Evolutionary conservation across 2,797 vertebrate species (phyloP), one percentile per base, ranked within the genome.

Genomic region (Ambastaia sidthimunki): DNA sequence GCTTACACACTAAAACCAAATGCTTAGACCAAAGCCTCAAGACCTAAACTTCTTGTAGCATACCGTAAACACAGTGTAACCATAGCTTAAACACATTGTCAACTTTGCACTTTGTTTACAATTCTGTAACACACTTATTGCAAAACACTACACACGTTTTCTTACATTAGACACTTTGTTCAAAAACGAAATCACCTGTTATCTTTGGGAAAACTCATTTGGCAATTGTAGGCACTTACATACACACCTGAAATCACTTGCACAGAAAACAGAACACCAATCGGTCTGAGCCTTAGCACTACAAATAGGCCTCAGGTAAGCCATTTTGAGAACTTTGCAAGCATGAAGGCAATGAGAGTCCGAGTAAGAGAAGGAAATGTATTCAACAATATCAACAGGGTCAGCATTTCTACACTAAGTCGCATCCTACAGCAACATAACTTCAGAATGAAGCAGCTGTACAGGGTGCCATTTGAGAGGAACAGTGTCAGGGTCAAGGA

Each of bases 401-500:
- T 82, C 37, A 52, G 62, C 23, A 54, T 74, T 31, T 50, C 55
- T 21, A 75, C 71, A 52, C 25, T 82, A 28, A 67, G 63, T 31
- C 12, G 2, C 55, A 75, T 75, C 71, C 75, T 82, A 48, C 21
- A 9, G 31, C 11, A 65, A 21, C 68, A 71, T 28, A 47, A 60
- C 60, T 3, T 41, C 25, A 55, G 18, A 0, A 68, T 68, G 63
- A 59, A 59, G 62, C 78, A 80, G 62, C 54, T 76, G 72, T 71
- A 59, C 65, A 81, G 55, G 54, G 65, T 34, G 65, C 55, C 71
- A 69, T 74, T 80, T 48, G 34, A 74, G 78, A 74, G 63, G 71
- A 80, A 80, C 23, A 50, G n/a, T 19, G 44, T 10, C 23, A 31
- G 7, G 44, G 23, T 71, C 23, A 54, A 50, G 15, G 68, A 70